Percentiles rank a stretch among this genome's conserved stretches.
Evolutionary conservation across 2,797 vertebrate species (phyloP).

Genomic region (Crocidura indochinensis): DNA sequence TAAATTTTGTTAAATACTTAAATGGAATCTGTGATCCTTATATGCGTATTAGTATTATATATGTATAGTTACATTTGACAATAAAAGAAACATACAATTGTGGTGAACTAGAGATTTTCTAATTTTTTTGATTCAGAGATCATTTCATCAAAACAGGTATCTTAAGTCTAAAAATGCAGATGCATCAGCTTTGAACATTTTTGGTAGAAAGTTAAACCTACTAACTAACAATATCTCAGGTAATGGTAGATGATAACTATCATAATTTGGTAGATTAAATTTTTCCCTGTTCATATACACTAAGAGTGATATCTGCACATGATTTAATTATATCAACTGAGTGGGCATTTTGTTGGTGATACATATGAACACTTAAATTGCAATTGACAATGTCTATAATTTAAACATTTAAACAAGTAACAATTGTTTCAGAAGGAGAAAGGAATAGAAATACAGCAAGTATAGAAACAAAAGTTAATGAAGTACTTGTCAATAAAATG

Average conservation of each 20-base stretch:
- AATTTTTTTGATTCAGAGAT: conserved; percentile 7
- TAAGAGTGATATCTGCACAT: conserved; percentile 11
- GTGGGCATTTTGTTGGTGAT: conserved; percentile 37
- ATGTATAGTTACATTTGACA: conserved; percentile 60
- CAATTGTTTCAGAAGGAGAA: neutral
- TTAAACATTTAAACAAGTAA: conserved; percentile 43
- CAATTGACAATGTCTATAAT: conserved; percentile 17
- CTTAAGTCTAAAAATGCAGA: neutral
- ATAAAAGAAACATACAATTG: conserved; percentile 61
- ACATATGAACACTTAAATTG: conserved; percentile 38
- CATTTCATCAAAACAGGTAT: conserved; percentile 58
- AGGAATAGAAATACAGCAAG: neutral
- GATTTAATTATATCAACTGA: conserved; percentile 16
- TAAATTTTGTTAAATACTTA: conserved; percentile 68
- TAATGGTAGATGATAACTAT: neutral
- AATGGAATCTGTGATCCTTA: conserved; percentile 60
- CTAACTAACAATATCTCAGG: conserved; percentile 18
- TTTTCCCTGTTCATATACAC: conserved; percentile 35
- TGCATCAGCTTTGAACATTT: conserved; percentile 59
- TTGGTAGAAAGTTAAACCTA: conserved; percentile 36
- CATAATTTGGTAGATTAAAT: neutral
- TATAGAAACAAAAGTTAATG: neutral
- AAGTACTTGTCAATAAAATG: conserved; percentile 27
- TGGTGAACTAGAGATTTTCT: conserved; percentile 63
- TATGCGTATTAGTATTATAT: conserved; percentile 50